phyloP scores from a whole-genome alignment of 2,797 vertebrate species.

The Anguilla pacifica region DNA sequence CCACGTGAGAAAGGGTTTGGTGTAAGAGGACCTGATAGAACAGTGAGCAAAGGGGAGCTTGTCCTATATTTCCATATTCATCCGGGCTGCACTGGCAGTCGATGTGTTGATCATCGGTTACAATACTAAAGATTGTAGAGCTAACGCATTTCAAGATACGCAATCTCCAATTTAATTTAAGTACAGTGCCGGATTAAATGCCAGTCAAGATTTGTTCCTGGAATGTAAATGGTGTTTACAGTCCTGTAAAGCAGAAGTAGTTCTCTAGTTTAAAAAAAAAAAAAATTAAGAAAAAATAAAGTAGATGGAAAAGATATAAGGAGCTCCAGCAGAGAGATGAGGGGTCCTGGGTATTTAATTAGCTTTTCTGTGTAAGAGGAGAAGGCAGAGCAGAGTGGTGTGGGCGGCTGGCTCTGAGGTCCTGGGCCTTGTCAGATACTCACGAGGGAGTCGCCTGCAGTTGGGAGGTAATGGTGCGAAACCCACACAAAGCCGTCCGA shows the following conservation, averaged over 20 bases:
- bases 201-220: neutral
- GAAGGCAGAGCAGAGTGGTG: neutral
- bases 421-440: constrained; percentile 13
- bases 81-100: neutral
- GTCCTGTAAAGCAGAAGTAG: neutral
- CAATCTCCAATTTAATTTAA: neutral
- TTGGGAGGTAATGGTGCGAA: constrained; percentile 24
- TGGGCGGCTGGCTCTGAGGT: neutral
- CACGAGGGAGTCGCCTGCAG: constrained; percentile 5
- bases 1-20: neutral
- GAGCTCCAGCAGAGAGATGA: neutral
- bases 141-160: neutral
- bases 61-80: neutral
- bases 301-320: neutral
- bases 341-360: constrained; percentile 19
- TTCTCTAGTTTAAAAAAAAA: neutral
- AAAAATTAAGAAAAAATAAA: neutral
- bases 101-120: neutral
- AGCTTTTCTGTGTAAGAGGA: constrained; percentile 28
- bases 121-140: no score
- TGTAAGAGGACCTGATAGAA: neutral
- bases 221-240: neutral
- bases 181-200: neutral
- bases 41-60: neutral
- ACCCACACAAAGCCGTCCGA: constrained; percentile 24